Evolutionary conservation across 2,113 vertebrate species (phyloP).

Genomic region (Clarias magur): DNA sequence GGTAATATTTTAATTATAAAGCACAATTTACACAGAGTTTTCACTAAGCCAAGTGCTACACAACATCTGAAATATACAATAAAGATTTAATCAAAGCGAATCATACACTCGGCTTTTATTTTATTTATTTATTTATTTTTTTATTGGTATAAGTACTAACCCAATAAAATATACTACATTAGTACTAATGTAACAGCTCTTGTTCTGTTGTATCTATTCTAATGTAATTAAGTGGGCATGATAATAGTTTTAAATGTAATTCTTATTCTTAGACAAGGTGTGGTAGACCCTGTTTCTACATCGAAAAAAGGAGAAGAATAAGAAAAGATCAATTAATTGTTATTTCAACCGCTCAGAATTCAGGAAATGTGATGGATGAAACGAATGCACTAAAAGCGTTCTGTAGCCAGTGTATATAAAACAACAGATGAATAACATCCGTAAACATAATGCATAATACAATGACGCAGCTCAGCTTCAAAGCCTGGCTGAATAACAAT

Average conservation of each 20-base stretch:
- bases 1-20: no score
- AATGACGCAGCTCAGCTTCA: not conserved
- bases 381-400: not conserved
- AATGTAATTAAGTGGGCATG: no score
- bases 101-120: no score
- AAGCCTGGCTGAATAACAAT: conserved; percentile 30
- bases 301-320: not conserved
- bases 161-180: not conserved
- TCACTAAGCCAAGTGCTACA: no score
- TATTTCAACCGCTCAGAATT: not conserved
- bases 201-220: no score
- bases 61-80: no score
- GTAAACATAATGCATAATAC: conserved; percentile 19
- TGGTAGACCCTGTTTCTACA: not conserved
- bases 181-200: not conserved
- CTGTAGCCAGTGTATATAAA: not conserved
- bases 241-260: not conserved
- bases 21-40: no score
- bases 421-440: not conserved
- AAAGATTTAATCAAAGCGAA: no score
- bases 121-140: no score
- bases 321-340: not conserved
- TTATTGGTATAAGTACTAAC: not conserved
- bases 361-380: not conserved
- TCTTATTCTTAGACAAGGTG: no score